These are phyloP conservation scores for Anableps anableps DNA, from an alignment of 2,797 vertebrate genomes.

Conservation along the genomic window DNA sequence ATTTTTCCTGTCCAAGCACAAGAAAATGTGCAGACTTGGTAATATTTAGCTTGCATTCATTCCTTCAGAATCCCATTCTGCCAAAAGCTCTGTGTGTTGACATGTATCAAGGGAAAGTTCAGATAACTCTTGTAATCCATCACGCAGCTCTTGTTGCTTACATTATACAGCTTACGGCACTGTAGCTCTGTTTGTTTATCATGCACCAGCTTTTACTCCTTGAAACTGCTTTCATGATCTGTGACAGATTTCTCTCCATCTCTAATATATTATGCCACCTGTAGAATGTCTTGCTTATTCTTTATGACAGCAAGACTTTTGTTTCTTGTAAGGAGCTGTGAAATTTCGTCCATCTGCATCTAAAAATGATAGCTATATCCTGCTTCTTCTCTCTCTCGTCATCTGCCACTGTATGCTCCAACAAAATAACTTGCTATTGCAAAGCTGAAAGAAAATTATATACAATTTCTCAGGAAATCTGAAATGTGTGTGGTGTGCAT, in stretches of 20 bases:
- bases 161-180: background rate
- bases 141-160: slow-evolving; percentile 9
- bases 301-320: slow-evolving; percentile 9
- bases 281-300: slow-evolving; percentile 13
- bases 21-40: slow-evolving; percentile 22
- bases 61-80: slow-evolving; percentile 21
- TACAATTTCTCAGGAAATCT: background rate
- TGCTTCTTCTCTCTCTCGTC: slow-evolving; percentile 36
- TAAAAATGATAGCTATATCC: slow-evolving; percentile 47
- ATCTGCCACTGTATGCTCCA: slow-evolving; percentile 20
- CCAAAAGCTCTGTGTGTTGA: slow-evolving; percentile 32
- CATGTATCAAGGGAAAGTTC: slow-evolving; percentile 26
- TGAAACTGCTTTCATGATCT: slow-evolving; percentile 15
- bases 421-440: background rate
- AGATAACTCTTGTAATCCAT: slow-evolving; percentile 28
- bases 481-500: background rate
- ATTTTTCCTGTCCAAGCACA: slow-evolving; percentile 10
- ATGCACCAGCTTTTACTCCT: slow-evolving; percentile 11
- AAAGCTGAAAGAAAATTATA: background rate
- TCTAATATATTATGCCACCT: slow-evolving; percentile 15
- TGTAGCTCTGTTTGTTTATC: slow-evolving; percentile 11
- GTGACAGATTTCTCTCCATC: slow-evolving; percentile 2
- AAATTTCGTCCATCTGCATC: slow-evolving; percentile 29
- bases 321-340: slow-evolving; percentile 11
- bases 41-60: slow-evolving; percentile 23